These are phyloP conservation scores for Hydractinia echinata DNA, from an alignment of 30 jellyfish, hydroid and myxozoan species.

Conservation along the genomic window DNA sequence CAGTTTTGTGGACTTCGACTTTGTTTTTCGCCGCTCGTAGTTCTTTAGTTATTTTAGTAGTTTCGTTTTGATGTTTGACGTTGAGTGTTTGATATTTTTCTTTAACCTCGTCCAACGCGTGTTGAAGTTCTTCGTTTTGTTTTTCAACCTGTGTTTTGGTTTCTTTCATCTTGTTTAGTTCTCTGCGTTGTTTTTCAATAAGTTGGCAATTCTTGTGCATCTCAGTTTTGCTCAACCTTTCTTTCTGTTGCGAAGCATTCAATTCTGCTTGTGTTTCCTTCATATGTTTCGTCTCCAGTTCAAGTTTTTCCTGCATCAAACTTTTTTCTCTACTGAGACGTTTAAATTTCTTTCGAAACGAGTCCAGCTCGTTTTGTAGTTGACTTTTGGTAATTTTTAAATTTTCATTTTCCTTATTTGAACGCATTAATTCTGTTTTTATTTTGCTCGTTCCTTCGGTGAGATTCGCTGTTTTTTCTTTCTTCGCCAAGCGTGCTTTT, in stretches of 20 bases:
- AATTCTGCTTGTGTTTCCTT: background rate
- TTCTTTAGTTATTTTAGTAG: background rate
- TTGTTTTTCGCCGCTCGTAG: background rate
- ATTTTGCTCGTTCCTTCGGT: background rate
- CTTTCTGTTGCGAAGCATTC: background rate
- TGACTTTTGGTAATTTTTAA: background rate
- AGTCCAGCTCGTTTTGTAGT: background rate
- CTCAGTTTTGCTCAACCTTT: background rate
- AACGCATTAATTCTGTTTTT: constrained; percentile 5
- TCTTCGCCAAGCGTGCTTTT: background rate
- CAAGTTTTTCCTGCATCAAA: constrained; percentile 4
- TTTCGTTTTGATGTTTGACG: constrained; percentile 3
- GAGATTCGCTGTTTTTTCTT: constrained; percentile 8
- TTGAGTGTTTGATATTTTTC: background rate
- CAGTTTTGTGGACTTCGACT: background rate
- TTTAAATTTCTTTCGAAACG: background rate
- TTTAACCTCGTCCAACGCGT: background rate
- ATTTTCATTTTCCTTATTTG: constrained; percentile 16
- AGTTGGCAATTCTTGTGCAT: constrained; percentile 7
- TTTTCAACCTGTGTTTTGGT: background rate
- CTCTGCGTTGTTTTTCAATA: background rate
- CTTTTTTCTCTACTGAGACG: background rate
- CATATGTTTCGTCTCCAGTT: background rate
- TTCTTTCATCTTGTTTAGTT: background rate
- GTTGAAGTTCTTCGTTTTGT: constrained; percentile 5